A percentile compares a stretch with the other conserved stretches of the same genome.
Evolutionary conservation across 2,113 vertebrate species (phyloP).

Genomic region (Bungarus multicinctus): DNA sequence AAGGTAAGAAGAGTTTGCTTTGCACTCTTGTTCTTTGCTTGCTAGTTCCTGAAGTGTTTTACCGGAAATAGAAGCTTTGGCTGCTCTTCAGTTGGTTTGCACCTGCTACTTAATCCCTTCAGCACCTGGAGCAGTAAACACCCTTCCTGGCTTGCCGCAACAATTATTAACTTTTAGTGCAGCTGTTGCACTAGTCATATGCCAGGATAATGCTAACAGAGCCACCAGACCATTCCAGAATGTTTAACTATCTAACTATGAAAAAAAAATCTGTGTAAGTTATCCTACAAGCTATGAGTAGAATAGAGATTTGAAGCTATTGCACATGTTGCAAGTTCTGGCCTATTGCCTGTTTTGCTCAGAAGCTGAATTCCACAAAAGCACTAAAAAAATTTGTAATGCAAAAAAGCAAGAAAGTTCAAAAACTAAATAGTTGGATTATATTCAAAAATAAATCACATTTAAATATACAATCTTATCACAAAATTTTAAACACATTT

Average conservation of each 20-base stretch:
- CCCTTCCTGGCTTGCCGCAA: background rate
- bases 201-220: conserved; percentile 8
- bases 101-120: conserved; percentile 31
- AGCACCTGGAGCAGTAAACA: conserved; percentile 26
- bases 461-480: background rate
- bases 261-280: background rate
- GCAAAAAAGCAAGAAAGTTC: background rate
- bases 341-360: background rate
- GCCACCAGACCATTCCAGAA: conserved; percentile 2
- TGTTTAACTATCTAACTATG: background rate
- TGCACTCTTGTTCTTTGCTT: background rate
- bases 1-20: background rate
- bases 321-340: background rate
- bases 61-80: background rate
- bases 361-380: background rate
- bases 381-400: background rate
- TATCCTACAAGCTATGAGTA: background rate
- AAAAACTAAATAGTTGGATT: background rate
- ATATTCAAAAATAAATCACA: background rate
- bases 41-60: background rate
- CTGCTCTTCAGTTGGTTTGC: background rate
- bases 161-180: conserved; percentile 33
- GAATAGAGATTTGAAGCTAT: background rate
- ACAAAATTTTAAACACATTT: background rate
- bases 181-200: conserved; percentile 18